Evolutionary conservation across 1,140 invertebrate genomes (phyloP), one percentile per base, ranked within the genome.

Genomic region (Leucophenga varia): DNA sequence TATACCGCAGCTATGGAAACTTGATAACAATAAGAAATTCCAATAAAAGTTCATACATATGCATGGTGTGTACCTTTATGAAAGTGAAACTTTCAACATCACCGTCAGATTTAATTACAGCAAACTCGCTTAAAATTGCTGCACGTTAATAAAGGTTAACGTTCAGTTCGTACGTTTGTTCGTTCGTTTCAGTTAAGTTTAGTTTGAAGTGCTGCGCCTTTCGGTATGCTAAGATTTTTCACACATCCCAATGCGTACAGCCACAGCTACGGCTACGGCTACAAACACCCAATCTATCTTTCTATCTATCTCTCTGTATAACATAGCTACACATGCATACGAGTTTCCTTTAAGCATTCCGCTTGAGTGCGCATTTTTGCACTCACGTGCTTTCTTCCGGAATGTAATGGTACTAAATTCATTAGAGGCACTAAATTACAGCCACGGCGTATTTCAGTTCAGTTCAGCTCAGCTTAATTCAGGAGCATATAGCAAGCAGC

Each of bases 351-450:
- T n/a, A n/a, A 55, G 54, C 43, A 60, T 60, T 61, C 51, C 49
- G 43, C 49, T 37, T 36, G 61, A 61, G 63, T 65, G 63, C 63
- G 63, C 63, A 67, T 67, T 67, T 65, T 65, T 61, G 63, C 63
- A 61, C 63, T 67, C 63, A 61, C 61, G 47, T 65, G 55, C 61
- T 61, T 46, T 43, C 49, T 61, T 58, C 45, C 63, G 59, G 59
- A 67, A 63, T 59, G 63, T 67, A 59, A 67, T 59, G 63, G 53
- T 67, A 67, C 63, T 67, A 67, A 67, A 67, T 67, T 67, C 63
- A 67, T 67, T 67, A 67, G 63, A 59, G 59, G 67, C 63, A 67
- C 63, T 67, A 67, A 67, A 67, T 67, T 67, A 67, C 63, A 67
- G 67, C 63, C 63, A 47, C 63, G 61, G 54, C n/a, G n/a, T n/a